These are phyloP conservation scores for Psophia crepitans DNA, from an alignment of 2,113 vertebrate species.

Conservation along the genomic window DNA sequence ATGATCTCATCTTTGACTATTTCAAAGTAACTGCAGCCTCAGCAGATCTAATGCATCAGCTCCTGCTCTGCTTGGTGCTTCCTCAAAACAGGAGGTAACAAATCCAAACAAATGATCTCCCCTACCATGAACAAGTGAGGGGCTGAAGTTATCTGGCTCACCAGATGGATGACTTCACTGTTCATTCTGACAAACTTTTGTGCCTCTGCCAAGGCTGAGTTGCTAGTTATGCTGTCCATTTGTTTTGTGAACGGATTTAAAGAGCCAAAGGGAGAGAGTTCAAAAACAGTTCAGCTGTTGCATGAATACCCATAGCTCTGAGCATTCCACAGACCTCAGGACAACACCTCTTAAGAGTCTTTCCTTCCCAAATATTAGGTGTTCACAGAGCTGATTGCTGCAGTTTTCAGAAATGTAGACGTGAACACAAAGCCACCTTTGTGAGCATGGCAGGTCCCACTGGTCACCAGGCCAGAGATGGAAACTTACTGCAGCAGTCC, in stretches of 20 bases:
- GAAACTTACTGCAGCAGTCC: neutral
- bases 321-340: neutral
- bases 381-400: neutral
- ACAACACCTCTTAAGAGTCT: neutral
- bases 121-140: neutral
- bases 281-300: neutral
- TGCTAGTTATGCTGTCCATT: neutral
- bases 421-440: neutral
- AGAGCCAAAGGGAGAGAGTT: neutral
- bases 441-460: neutral
- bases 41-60: neutral
- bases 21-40: neutral
- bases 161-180: fast-evolving
- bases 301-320: neutral
- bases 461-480: neutral
- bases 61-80: neutral
- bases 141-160: neutral
- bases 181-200: neutral
- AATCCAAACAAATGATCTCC: neutral
- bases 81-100: neutral
- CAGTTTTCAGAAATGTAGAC: neutral
- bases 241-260: neutral
- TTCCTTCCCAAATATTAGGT: neutral
- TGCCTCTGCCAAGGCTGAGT: neutral
- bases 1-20: neutral